Conservation (phyloP, 2,113 vertebrate genomes). For the Bos indicus region DNA sequence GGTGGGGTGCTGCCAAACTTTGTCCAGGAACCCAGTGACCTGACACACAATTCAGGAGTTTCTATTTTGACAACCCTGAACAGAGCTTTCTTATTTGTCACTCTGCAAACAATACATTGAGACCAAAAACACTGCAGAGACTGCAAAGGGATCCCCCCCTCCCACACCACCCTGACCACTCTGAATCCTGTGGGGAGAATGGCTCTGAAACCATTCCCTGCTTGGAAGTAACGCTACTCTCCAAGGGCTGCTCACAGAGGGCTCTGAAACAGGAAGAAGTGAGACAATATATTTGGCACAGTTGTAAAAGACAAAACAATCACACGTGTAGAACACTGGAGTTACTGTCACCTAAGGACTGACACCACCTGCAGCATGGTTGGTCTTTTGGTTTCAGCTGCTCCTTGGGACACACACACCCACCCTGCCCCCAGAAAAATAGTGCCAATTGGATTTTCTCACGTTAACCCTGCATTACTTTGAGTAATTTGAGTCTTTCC, state of each 20-base stretch:
- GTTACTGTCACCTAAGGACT: background rate
- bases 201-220: background rate
- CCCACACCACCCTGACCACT: background rate
- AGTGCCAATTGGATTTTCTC: background rate
- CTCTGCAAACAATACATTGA: background rate
- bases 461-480: background rate
- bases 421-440: background rate
- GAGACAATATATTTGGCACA: background rate
- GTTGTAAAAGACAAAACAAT: background rate
- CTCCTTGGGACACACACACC: background rate
- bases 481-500: background rate
- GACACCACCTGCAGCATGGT: too few species aligned
- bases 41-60: background rate
- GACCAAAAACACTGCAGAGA: background rate
- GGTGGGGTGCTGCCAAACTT: background rate
- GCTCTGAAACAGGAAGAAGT: background rate
- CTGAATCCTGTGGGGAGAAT: background rate
- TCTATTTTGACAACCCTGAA: slow-evolving; percentile 28
- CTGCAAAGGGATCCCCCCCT: background rate
- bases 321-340: background rate
- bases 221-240: background rate
- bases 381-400: background rate
- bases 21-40: background rate
- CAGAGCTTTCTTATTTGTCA: background rate
- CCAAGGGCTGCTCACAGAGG: background rate